A percentile compares a stretch with the other conserved stretches of the same genome.
phyloP scores from a whole-genome alignment of 30 jellyfish, hydroid and myxozoan species.

The Chironex yamaguchii region DNA sequence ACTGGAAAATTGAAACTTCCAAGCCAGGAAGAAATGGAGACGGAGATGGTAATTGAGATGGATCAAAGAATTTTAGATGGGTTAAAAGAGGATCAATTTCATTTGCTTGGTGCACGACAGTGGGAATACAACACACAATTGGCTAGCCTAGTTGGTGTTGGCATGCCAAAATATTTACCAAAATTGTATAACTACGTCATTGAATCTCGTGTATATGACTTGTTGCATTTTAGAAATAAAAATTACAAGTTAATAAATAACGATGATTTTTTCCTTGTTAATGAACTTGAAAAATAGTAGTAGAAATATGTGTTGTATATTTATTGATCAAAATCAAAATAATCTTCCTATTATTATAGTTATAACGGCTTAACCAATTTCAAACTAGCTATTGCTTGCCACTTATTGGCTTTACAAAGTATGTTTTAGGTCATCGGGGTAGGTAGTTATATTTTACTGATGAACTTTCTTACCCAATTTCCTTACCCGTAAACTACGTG shows the following conservation, averaged over 20 bases:
- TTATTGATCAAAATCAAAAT: too few species aligned
- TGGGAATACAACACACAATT: constrained; percentile 44
- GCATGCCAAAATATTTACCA: neutral
- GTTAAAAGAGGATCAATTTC: constrained; percentile 61
- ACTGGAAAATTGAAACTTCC: constrained; percentile 64
- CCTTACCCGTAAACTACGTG: too few species aligned
- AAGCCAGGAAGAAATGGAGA: constrained; percentile 54
- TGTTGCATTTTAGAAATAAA: neutral
- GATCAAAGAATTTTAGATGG: constrained; percentile 41
- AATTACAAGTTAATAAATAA: too few species aligned
- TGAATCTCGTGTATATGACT: neutral
- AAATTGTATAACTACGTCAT: neutral
- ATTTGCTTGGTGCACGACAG: constrained; percentile 35
- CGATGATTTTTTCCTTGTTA: neutral
- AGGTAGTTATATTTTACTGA: too few species aligned
- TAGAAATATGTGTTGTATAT: too few species aligned
- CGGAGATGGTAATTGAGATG: constrained; percentile 22
- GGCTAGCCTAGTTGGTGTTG: neutral
- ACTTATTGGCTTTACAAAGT: too few species aligned
- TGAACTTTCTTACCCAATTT: too few species aligned
- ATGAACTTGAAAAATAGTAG: too few species aligned
- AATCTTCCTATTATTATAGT: too few species aligned
- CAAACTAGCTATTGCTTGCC: too few species aligned
- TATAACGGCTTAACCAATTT: too few species aligned
- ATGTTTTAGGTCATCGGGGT: too few species aligned